These are phyloP conservation scores for Drosophila fuyamai DNA, from an alignment of 1,140 invertebrate species.

Conservation along the genomic window DNA sequence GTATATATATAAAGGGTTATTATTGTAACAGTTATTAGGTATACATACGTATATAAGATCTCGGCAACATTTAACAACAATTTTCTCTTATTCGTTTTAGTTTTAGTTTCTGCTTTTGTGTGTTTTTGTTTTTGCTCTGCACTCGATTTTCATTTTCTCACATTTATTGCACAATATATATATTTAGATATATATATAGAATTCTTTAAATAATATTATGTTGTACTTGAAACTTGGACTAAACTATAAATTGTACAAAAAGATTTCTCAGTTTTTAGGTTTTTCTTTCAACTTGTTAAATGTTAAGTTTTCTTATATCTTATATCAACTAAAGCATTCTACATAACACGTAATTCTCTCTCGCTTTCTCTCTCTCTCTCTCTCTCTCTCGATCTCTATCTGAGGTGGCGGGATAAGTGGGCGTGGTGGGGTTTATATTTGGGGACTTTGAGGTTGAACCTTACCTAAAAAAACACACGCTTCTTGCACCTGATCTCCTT, in stretches of 20 bases:
- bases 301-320: conserved; percentile 27
- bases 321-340: conserved; percentile 42
- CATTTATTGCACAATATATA: conserved; percentile 56
- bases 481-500: conserved; percentile 4
- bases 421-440: conserved; percentile 6
- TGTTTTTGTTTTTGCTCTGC: conserved; percentile 40
- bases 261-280: conserved; percentile 43
- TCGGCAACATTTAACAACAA: conserved; percentile 64
- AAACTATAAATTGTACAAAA: conserved; percentile 70
- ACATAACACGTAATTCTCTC: conserved; percentile 28
- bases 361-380: background rate
- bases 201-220: conserved; percentile 52
- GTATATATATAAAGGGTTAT: conserved; percentile 33
- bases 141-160: conserved; percentile 41
- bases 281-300: conserved; percentile 10
- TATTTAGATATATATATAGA: conserved; percentile 31
- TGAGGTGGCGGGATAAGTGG: background rate
- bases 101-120: conserved; percentile 33
- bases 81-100: conserved; percentile 50
- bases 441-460: conserved; percentile 1
- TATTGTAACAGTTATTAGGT: conserved; percentile 59
- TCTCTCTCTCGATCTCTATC: background rate
- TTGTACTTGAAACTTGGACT: conserved; percentile 62
- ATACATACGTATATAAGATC: conserved; percentile 59
- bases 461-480: conserved; percentile 6